A percentile compares a stretch with the other conserved stretches of the same genome.
phyloP scores from a whole-genome alignment of 2,888 invertebrate genomes.

The Drosophila stalkeri region DNA sequence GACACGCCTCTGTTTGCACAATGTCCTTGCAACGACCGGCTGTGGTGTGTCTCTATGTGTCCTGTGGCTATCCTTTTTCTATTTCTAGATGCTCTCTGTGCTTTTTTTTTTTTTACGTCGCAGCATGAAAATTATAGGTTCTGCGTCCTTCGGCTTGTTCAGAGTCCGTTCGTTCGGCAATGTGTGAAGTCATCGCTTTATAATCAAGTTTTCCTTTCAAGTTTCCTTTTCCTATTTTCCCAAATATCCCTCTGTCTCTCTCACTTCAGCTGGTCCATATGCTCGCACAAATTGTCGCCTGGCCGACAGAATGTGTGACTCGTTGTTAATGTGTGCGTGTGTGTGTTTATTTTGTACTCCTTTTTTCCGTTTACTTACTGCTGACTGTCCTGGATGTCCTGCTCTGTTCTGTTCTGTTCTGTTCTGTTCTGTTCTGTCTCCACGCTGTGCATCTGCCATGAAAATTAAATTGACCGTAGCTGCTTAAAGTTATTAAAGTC shows the following conservation, averaged over 20 bases:
- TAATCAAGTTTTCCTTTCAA: conserved; percentile 83
- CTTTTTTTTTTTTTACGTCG: conserved; percentile 30
- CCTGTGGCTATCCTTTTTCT: conserved; percentile 48
- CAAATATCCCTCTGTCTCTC: neutral
- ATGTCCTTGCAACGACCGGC: conserved; percentile 45
- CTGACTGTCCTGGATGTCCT: conserved; percentile 22
- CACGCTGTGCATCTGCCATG: conserved; percentile 63
- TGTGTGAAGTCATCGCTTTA: conserved; percentile 84
- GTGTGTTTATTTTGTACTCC: conserved; percentile 51
- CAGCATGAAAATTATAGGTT: conserved; percentile 74
- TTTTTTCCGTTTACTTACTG: conserved; percentile 66
- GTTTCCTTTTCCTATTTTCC: conserved; percentile 55
- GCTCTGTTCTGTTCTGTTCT: neutral
- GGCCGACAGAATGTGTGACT: conserved; percentile 62
- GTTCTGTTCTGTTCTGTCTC: conserved; percentile 16
- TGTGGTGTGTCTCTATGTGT: conserved; percentile 4
- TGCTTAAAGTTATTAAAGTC: conserved; percentile 78
- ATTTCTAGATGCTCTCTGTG: conserved; percentile 9
- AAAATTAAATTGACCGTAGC: conserved; percentile 84
- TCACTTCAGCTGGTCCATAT: conserved; percentile 54
- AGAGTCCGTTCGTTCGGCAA: conserved; percentile 55
- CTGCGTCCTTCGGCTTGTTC: conserved; percentile 42
- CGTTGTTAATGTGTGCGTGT: conserved; percentile 30
- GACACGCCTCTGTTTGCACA: conserved; percentile 76
- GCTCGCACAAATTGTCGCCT: conserved; percentile 72